Evolutionary conservation across 1,140 invertebrate species (phyloP).

Genomic region (Ceratina japonica): DNA sequence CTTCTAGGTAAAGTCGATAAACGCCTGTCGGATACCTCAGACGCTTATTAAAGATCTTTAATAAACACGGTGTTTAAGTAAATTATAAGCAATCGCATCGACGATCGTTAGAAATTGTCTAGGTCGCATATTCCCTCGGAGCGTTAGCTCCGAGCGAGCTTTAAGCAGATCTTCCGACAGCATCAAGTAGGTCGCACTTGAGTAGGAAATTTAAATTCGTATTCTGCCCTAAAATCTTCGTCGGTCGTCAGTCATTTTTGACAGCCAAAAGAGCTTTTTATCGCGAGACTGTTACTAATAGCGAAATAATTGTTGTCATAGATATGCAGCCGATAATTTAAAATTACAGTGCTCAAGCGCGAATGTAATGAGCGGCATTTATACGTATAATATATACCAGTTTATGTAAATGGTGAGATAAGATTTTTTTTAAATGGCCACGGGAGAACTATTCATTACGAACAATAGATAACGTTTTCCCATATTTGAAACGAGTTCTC

Average conservation of each 20-base stretch:
- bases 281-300: not conserved
- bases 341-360: not conserved
- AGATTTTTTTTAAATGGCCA: not conserved
- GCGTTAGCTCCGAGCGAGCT: no score
- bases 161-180: no score
- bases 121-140: not conserved
- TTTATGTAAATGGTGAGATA: not conserved
- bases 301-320: not conserved
- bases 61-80: conserved; percentile 13
- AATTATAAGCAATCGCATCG: conserved; percentile 25
- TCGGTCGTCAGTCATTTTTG: no score
- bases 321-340: not conserved
- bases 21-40: not conserved
- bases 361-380: not conserved
- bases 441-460: not conserved
- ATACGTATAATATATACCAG: not conserved
- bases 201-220: no score
- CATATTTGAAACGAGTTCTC: not conserved
- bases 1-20: conserved; percentile 8
- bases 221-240: no score
- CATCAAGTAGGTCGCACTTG: no score
- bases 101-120: not conserved
- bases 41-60: conserved; percentile 30
- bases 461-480: not conserved
- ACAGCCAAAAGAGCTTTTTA: not conserved